Base-by-base conservation (phyloP, 2,888 invertebrate genomes). In the Melolontha melolontha region DNA sequence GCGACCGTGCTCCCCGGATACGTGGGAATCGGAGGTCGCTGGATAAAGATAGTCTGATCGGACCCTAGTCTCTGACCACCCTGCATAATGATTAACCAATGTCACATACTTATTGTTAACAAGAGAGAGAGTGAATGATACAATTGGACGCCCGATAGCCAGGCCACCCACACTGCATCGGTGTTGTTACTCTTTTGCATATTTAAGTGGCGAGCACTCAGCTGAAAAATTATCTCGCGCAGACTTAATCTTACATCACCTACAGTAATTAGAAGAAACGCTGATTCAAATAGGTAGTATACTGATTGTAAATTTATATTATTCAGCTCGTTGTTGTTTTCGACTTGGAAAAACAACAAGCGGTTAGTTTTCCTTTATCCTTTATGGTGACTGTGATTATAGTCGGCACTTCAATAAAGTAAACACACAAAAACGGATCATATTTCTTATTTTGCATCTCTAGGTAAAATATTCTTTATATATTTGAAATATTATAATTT, bases 1-100 rank as follows among this genome's bases (percentile, higher is more conserved):
- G 68, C 70, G 68, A 69, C 66, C 69, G 76, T 75, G 29, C 70
- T 70, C 74, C 75, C 75, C 74, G 76, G 75, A 77, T 76, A 74
- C 74, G 74, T 74, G 73, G 73, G 73, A 74, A 74, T 71, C 68
- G 27, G 59, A 11, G 41, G 11, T 39, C 39, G 54, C 59, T 11
- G 62, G 12, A 27, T 67, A 55, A 63, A 57, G 68, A 44, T 47
- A 64, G 52, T 64, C 47, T 59, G 55, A 55, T 55, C 55, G 55
- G 29, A 27, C 44, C 59, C 59, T 11, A 29, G 59, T 54, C 59
- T 44, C 22, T 59, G 72, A 71, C 72, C 72, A 74, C 74, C 74
- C 72, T 70, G 71, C 68, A 59, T 66, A 71, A 70, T 68, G 71
- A 72, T 72, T 72, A 66, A 72, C 69, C 68, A 67, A 62, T 68